phyloP scores from a whole-genome alignment of 2,888 invertebrate species.

The Holacanthella duospinosa region DNA sequence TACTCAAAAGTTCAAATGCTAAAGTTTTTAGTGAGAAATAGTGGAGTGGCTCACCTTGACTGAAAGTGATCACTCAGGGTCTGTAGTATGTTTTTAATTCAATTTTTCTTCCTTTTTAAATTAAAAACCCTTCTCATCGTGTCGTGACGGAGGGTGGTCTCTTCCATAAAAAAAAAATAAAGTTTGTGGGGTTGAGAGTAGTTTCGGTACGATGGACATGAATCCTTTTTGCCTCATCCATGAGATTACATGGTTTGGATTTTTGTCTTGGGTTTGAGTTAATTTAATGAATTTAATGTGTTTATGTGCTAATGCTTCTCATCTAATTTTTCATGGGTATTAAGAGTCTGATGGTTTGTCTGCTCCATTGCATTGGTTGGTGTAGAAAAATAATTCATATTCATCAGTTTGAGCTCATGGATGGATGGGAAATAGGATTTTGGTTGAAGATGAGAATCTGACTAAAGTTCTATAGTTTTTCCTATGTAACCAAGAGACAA shows the following conservation, averaged over 20 bases:
- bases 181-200: not conserved
- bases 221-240: not conserved
- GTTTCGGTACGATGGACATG: not conserved
- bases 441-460: too few relatives aligned
- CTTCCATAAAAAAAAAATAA: too few relatives aligned
- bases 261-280: too few relatives aligned
- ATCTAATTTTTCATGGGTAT: not conserved
- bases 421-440: too few relatives aligned
- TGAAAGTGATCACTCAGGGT: not conserved
- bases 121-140: not conserved
- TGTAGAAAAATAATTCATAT: too few relatives aligned
- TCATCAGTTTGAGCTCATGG: too few relatives aligned
- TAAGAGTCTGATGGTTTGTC: too few relatives aligned
- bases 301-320: not conserved
- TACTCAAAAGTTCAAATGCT: too few relatives aligned
- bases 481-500: not conserved
- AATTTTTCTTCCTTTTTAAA: not conserved
- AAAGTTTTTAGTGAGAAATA: too few relatives aligned
- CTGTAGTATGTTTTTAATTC: not conserved
- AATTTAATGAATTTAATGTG: not conserved
- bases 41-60: constrained; percentile 5
- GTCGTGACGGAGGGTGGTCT: constrained; percentile 1
- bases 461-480: too few relatives aligned
- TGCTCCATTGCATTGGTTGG: too few relatives aligned
- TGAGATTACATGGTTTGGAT: not conserved